These are phyloP conservation scores for Cryptocephalus moraei DNA, from an alignment of 2,888 invertebrate genomes.

Conservation along the genomic window DNA sequence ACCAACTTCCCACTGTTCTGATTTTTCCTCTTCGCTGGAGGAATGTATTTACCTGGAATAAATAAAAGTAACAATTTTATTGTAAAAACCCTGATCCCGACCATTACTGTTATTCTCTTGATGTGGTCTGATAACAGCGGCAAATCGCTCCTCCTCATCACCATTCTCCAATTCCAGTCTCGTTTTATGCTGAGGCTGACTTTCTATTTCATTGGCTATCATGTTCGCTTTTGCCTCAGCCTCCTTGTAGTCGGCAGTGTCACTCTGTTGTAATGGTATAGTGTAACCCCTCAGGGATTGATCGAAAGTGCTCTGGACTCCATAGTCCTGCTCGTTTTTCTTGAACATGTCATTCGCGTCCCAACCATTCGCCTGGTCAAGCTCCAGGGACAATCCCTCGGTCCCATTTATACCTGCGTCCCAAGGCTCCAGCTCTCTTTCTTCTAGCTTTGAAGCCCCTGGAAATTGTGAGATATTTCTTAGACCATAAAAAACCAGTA, in stretches of 20 bases:
- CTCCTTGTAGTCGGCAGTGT: constrained; percentile 75
- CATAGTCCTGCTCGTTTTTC: constrained; percentile 84
- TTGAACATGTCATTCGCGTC: constrained; percentile 95
- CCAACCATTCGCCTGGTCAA: constrained; percentile 90
- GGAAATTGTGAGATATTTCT: background rate
- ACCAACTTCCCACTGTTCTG: constrained; percentile 54
- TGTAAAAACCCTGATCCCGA: constrained; percentile 4
- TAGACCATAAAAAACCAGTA: too few relatives aligned
- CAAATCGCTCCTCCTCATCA: constrained; percentile 80
- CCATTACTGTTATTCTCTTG: constrained; percentile 15
- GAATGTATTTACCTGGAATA: constrained; percentile 55
- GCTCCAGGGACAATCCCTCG: constrained; percentile 49
- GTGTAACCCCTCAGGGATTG: constrained; percentile 89
- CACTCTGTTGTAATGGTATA: constrained; percentile 71
- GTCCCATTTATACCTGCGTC: constrained; percentile 51
- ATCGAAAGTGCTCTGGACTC: constrained; percentile 82
- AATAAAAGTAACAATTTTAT: background rate
- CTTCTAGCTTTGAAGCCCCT: constrained; percentile 38
- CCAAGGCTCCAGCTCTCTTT: constrained; percentile 87
- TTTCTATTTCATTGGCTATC: constrained; percentile 90
- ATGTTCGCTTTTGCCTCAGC: constrained; percentile 79
- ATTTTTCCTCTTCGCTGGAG: constrained; percentile 69
- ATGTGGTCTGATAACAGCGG: constrained; percentile 66
- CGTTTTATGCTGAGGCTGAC: constrained; percentile 66
- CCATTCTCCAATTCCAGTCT: constrained; percentile 83